Percentiles rank a stretch among this genome's conserved stretches.
phyloP scores from a whole-genome alignment of 2,888 invertebrate species.

The Nasonovia ribisnigri region DNA sequence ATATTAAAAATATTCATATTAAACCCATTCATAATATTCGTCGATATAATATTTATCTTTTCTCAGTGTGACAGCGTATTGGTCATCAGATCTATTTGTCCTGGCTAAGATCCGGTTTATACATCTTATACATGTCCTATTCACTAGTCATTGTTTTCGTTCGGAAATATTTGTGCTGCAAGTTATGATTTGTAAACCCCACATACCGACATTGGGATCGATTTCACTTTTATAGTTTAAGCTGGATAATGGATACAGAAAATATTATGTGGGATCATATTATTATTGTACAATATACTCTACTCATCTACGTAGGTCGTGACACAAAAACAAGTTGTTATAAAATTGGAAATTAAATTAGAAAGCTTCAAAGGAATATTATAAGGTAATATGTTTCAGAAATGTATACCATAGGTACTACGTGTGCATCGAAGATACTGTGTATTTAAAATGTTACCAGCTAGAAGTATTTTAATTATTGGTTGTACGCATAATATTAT shows the following conservation, averaged over 20 bases:
- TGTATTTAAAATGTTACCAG: not conserved
- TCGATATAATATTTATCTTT: not conserved
- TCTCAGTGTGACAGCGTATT: not conserved
- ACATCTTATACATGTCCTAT: not conserved
- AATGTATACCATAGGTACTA: not conserved
- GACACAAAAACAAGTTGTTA: constrained; percentile 34
- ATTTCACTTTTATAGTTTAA: constrained; percentile 18
- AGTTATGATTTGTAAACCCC: not conserved
- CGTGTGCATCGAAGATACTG: not conserved
- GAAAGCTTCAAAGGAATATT: constrained; percentile 14
- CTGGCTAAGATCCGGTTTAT: not conserved
- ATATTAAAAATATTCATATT: not conserved
- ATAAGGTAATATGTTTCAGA: constrained; percentile 1
- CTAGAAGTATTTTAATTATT: not conserved
- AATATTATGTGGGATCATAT: constrained; percentile 1
- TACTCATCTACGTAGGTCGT: constrained; percentile 32
- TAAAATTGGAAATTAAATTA: constrained; percentile 36
- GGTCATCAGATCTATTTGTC: not conserved
- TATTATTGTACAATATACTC: not conserved
- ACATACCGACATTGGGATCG: not conserved
- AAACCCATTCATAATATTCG: not conserved
- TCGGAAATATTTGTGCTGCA: not conserved
- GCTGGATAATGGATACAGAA: no score
- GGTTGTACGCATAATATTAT: not conserved
- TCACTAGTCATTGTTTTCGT: constrained; percentile 12